Percentiles rank a stretch among this genome's conserved stretches.
Conservation (phyloP, 2,113 vertebrate species). For the Cochlearius cochlearius region DNA sequence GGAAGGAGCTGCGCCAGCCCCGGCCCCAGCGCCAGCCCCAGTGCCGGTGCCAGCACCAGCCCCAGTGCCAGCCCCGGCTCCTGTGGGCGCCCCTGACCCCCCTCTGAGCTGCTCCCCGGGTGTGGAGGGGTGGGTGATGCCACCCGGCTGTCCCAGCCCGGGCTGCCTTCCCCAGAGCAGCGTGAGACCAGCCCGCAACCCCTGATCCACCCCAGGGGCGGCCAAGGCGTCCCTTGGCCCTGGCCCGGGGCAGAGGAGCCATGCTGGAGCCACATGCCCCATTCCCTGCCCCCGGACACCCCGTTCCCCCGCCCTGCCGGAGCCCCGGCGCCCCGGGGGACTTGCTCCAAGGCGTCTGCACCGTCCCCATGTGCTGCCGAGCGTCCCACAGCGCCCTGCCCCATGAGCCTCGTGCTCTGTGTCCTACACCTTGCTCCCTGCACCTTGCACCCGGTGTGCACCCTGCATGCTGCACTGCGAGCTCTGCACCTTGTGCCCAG, state of each 20-base stretch:
- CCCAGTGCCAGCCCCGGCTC: not conserved
- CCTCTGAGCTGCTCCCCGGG: not conserved
- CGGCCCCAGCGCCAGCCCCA: not conserved
- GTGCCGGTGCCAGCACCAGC: not conserved
- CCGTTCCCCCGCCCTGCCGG: accelerated
- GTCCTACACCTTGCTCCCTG: not conserved
- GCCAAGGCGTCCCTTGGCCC: too few relatives aligned
- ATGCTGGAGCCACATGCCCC: accelerated
- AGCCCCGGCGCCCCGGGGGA: accelerated
- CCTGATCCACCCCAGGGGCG: not conserved
- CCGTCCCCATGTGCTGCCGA: accelerated
- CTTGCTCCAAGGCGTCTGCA: accelerated
- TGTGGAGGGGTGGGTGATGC: not conserved
- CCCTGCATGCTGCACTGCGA: too few relatives aligned
- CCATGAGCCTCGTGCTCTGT: accelerated
- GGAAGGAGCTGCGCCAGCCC: not conserved
- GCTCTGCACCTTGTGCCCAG: too few relatives aligned
- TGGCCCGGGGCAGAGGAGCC: not conserved
- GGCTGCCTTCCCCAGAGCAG: too few relatives aligned
- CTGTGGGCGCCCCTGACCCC: not conserved
- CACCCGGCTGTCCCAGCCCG: not conserved
- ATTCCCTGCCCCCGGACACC: too few relatives aligned
- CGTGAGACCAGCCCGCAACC: too few relatives aligned
- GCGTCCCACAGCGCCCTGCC: not conserved
- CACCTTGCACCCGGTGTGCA: too few relatives aligned